Percentiles rank a stretch among this genome's conserved stretches.
phyloP scores from a whole-genome alignment of 1,140 invertebrate species.

The Bilobella aurantiaca region DNA sequence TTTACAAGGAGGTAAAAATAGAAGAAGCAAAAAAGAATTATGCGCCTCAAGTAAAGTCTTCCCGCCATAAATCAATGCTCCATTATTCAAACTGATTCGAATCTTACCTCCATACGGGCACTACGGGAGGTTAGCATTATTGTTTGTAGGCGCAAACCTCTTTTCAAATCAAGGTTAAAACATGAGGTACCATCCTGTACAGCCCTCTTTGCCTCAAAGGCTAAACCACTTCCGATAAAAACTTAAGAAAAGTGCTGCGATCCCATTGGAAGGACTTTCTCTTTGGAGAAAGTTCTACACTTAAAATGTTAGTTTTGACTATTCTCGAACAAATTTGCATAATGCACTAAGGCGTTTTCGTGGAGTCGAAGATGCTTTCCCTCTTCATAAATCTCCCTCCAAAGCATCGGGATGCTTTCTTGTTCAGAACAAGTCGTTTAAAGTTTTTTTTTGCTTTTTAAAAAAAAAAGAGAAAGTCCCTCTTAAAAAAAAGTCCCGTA shows the following conservation, averaged over 20 bases:
- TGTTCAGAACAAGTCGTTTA: too few relatives aligned
- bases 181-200: too few relatives aligned
- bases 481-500: too few relatives aligned
- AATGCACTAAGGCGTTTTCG: not conserved
- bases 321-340: not conserved
- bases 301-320: not conserved
- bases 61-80: slow-evolving; percentile 34
- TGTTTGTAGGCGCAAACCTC: not conserved
- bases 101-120: slow-evolving; percentile 2
- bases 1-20: not conserved
- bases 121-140: not conserved
- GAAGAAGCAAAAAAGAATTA: not conserved
- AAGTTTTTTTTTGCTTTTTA: too few relatives aligned
- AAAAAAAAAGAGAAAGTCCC: too few relatives aligned
- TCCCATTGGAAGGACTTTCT: not conserved
- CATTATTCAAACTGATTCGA: slow-evolving; percentile 30
- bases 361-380: not conserved
- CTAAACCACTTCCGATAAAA: not conserved
- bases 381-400: not conserved
- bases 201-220: too few relatives aligned
- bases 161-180: too few relatives aligned
- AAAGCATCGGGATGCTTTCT: too few relatives aligned
- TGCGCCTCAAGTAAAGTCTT: slow-evolving; percentile 26
- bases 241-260: too few relatives aligned
- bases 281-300: not conserved